phyloP scores from a whole-genome alignment of 2,888 invertebrate genomes.

The Octonoba sinensis region DNA sequence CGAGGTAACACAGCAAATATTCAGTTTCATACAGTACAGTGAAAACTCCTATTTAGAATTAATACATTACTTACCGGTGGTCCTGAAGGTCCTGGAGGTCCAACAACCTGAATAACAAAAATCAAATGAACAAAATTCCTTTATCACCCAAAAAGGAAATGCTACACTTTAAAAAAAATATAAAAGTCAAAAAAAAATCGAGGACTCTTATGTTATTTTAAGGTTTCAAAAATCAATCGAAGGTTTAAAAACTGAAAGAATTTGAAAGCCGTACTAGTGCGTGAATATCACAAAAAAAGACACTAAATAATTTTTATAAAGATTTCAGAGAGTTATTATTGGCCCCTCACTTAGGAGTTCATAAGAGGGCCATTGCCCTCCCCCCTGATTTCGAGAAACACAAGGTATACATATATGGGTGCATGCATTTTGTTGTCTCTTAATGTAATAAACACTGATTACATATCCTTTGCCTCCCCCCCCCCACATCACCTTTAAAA shows the following conservation, averaged over 20 bases:
- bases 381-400: too few species aligned
- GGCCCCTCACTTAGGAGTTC: too few species aligned
- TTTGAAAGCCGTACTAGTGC: too few species aligned
- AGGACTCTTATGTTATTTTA: too few species aligned
- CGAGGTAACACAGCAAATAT: not conserved
- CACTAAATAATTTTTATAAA: not conserved
- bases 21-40: not conserved
- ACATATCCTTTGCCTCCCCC: conserved; percentile 36
- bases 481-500: too few species aligned
- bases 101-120: conserved; percentile 69
- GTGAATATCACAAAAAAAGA: too few species aligned
- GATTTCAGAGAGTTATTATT: not conserved
- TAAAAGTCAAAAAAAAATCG: too few species aligned
- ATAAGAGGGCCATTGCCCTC: too few species aligned
- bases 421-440: too few species aligned
- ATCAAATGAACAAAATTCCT: not conserved
- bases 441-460: conserved; percentile 9
- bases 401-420: too few species aligned
- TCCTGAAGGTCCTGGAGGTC: conserved; percentile 82
- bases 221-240: too few species aligned
- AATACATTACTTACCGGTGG: conserved; percentile 70
- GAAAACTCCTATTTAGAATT: not conserved
- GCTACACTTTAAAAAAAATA: not conserved
- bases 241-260: too few species aligned
- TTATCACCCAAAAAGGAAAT: not conserved